Conservation (phyloP, 2,888 invertebrate genomes). For the Hirudinaria manillensis region DNA sequence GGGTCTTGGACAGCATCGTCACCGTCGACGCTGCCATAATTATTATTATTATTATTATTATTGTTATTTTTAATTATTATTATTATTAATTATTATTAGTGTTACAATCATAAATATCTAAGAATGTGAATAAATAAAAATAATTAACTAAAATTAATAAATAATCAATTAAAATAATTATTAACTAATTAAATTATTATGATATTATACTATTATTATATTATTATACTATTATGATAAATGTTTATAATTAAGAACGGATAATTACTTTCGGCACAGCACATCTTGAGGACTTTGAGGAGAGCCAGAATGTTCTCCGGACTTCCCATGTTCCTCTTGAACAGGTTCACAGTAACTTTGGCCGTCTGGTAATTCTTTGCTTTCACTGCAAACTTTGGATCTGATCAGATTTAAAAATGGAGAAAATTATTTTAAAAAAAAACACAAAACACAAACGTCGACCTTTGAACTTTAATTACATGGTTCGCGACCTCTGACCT, state of each 20-base stretch:
- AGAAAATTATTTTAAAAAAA: too few species aligned
- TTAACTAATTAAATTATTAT: too few species aligned
- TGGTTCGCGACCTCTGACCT: background rate
- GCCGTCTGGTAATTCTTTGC: background rate
- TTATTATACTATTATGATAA: too few species aligned
- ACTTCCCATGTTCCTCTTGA: background rate
- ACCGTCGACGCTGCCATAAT: background rate
- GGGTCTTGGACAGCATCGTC: background rate
- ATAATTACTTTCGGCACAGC: background rate
- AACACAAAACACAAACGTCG: too few species aligned
- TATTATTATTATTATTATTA: background rate
- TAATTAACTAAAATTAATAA: background rate
- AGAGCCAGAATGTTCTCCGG: background rate
- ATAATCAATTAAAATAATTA: background rate
- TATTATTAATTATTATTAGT: background rate
- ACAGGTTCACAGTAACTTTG: background rate
- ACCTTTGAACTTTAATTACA: too few species aligned
- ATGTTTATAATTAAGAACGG: too few species aligned
- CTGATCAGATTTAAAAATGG: background rate
- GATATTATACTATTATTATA: too few species aligned
- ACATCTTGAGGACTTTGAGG: slow-evolving; percentile 20
- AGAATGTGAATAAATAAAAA: background rate
- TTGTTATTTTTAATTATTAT: background rate
- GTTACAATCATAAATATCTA: background rate
- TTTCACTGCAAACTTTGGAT: slow-evolving; percentile 18